These are phyloP conservation scores for Patiria pectinifera DNA, from an alignment of 53 echinoderm and acorn worm species.

Conservation along the genomic window DNA sequence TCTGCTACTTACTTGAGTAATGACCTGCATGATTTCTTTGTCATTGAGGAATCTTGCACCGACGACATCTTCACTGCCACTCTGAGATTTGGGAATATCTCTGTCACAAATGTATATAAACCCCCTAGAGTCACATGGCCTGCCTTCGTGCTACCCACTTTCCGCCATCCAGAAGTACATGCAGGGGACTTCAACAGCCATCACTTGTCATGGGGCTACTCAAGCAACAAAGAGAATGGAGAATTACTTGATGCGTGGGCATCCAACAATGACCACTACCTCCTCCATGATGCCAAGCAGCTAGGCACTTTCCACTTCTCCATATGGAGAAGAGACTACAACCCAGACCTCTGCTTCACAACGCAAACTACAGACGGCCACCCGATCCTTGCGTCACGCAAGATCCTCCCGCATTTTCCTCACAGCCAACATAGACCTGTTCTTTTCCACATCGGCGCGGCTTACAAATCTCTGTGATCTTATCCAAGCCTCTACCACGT, in stretches of 20 bases:
- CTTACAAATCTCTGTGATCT: neutral
- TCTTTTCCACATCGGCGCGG: neutral
- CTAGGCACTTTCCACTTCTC: constrained; percentile 9
- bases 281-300: constrained; percentile 37
- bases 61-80: neutral
- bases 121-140: no score
- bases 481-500: constrained; percentile 7
- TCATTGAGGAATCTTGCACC: neutral
- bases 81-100: neutral
- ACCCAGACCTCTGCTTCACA: neutral
- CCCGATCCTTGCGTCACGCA: constrained; percentile 4
- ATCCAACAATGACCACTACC: neutral
- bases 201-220: constrained; percentile 4
- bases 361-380: neutral
- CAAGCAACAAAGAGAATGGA: neutral
- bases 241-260: neutral
- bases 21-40: neutral
- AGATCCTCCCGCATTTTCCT: constrained; percentile 15
- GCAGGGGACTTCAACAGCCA: constrained; percentile 28
- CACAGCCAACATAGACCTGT: constrained; percentile 10
- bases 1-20: neutral
- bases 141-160: neutral
- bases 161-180: constrained; percentile 4
- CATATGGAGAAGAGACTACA: constrained; percentile 38
- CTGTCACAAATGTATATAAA: no score